phyloP scores from a whole-genome alignment of 2,888 invertebrate species.

The Drosophila cognata region DNA sequence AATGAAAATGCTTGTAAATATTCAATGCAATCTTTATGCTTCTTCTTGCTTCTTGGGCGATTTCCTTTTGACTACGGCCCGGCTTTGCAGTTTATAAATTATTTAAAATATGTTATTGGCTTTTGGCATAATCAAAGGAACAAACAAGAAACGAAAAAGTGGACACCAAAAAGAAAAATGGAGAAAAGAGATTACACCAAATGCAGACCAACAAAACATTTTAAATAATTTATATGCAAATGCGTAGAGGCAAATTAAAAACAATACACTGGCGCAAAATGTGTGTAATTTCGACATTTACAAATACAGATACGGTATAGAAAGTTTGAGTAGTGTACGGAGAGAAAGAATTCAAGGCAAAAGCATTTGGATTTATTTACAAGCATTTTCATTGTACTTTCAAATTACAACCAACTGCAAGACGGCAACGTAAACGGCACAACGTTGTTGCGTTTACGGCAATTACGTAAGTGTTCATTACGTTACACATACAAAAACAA shows the following conservation, averaged over 20 bases:
- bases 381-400: conserved; percentile 83
- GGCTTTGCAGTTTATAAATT: conserved; percentile 73
- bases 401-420: conserved; percentile 79
- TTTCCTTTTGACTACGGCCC: conserved; percentile 46
- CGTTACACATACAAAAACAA: conserved; percentile 66
- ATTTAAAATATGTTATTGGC: conserved; percentile 74
- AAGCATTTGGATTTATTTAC: conserved; percentile 80
- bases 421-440: conserved; percentile 74
- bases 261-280: conserved; percentile 25
- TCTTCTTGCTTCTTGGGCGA: conserved; percentile 27
- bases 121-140: conserved; percentile 52
- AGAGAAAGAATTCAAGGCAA: conserved; percentile 51
- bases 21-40: conserved; percentile 67
- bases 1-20: conserved; percentile 83
- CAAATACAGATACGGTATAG: conserved; percentile 20
- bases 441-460: conserved; percentile 58
- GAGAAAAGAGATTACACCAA: conserved; percentile 36
- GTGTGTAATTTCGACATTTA: conserved; percentile 20
- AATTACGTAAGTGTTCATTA: conserved; percentile 69
- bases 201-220: conserved; percentile 65
- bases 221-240: conserved; percentile 78
- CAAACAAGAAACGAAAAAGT: conserved; percentile 2
- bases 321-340: conserved; percentile 8
- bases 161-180: conserved; percentile 9
- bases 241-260: conserved; percentile 45